Base-by-base conservation (phyloP, 1,140 invertebrate genomes). In the Lepidurus couesii region DNA sequence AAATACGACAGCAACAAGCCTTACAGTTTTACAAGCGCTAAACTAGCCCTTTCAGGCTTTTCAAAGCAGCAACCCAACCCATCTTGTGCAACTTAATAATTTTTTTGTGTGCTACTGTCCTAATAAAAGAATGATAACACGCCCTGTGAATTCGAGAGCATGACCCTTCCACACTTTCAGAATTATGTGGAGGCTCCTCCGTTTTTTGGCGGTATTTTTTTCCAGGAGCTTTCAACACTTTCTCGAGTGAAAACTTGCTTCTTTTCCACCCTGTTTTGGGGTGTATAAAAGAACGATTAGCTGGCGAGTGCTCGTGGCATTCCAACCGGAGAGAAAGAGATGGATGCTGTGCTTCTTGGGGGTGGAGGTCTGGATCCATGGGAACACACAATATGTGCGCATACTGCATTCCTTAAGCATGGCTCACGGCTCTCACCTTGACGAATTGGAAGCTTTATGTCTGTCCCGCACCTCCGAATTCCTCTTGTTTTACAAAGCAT, bases 231-330 rank as follows among this genome's bases (percentile, higher is more conserved):
- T 7, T 65, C 45, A 65, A 21, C 53, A 65, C 53, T 65, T 65
- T 21, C 21, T 21, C 13, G 53, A 65, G 2, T 34, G 34, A 34
- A 34, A 34, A 65, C 53, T 65, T 65, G 1, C 47, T 65, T 9
- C 21, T 65, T 13, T 65, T 9, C 13, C 8, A 1, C 53, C 21
- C 13, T 65, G 7, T 65, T 65, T 65, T 21, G 1, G 7, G 21
- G 45, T n/a, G 21, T n/a, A 10, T n/a, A 65, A 65, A 65, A 65
- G 53, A 65, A 65, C 21, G 53, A 65, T 65, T 65, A 65, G 53
- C 53, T 65, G 53, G 53, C 53, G n/a, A 65, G 53, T 65, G 53
- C 53, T 65, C 53, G 21, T 65, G 53, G 53, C 53, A 65, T 65
- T 65, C 53, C 21, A 65, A 65, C 53, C 21, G 21, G 53, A 65